Evolutionary conservation across 2,113 vertebrate genomes (phyloP).

Genomic region (Rhadina sibilatrix): DNA sequence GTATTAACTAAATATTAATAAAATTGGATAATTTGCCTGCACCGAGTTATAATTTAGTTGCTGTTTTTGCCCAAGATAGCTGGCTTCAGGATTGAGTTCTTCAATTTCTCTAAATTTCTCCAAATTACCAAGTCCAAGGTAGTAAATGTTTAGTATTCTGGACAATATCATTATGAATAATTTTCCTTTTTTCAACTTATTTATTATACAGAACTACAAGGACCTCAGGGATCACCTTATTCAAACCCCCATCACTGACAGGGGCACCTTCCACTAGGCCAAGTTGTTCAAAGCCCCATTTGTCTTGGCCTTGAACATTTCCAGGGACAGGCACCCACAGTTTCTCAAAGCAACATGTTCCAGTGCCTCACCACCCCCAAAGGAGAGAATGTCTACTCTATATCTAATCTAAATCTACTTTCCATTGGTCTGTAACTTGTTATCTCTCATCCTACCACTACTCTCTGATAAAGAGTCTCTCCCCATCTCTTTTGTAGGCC

Average conservation of each 20-base stretch:
- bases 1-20: not conserved
- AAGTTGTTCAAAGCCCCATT: not conserved
- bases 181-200: not conserved
- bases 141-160: not conserved
- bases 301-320: not conserved
- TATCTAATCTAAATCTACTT: not conserved
- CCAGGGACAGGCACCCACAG: not conserved
- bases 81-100: not conserved
- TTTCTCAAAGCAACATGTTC: not conserved
- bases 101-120: not conserved
- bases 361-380: not conserved
- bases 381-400: not conserved
- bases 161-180: not conserved
- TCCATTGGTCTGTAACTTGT: not conserved
- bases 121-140: not conserved
- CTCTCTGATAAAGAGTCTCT: not conserved
- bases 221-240: not conserved
- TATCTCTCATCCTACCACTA: accelerated
- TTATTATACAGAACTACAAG: not conserved
- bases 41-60: not conserved
- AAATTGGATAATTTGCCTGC: not conserved
- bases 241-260: accelerated
- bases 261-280: not conserved
- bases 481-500: not conserved
- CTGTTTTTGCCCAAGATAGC: not conserved